Evolutionary conservation across 2,888 invertebrate species (phyloP), one percentile per base, ranked within the genome.

Genomic region (Nymphalis c-album): DNA sequence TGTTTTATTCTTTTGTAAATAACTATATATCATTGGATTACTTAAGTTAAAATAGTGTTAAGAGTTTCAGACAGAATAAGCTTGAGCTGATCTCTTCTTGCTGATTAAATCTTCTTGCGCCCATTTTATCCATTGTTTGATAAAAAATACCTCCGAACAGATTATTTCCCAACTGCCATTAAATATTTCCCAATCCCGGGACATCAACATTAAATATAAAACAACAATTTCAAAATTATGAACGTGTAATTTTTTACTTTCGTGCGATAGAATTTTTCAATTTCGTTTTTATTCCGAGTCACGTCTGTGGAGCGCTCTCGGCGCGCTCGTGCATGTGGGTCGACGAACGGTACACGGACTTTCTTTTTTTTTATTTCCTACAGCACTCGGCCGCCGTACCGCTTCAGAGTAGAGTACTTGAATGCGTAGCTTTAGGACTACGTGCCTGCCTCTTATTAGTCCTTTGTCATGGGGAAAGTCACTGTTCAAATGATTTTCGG

Each of bases 331-430:
- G 78, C 86, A 87, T 88, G 84, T 88, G 85, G 91, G 90, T 88
- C 91, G 87, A 77, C 80, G 84, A 89, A 91, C 91, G 91, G 91
- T 87, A 87, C 75, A 75, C 74, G 74, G 81, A 88, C 88, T 90
- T 91, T 90, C 88, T 90, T 91, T 90, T 89, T 31, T 31, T 89
- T 90, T 85, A 80, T 84, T 85, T 80, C 80, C 66, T 65, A 60
- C 69, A 68, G 64, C 70, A 67, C 68, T 63, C 58, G n/a, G n/a
- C n/a, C n/a, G 63, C 59, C 50, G 63, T 60, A 46, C 51, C 48
- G 58, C 60, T 50, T 66, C 63, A 60, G 61, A 61, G 59, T 48
- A 55, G 60, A 61, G 59, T 55, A 60, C 61, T 46, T 35, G 48
- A 48, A 55, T 47, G 45, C 46, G 35, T 53, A 16, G 22, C 58